Base-by-base conservation (phyloP, 2,797 vertebrate species). In the Eupleurogrammus muticus region DNA sequence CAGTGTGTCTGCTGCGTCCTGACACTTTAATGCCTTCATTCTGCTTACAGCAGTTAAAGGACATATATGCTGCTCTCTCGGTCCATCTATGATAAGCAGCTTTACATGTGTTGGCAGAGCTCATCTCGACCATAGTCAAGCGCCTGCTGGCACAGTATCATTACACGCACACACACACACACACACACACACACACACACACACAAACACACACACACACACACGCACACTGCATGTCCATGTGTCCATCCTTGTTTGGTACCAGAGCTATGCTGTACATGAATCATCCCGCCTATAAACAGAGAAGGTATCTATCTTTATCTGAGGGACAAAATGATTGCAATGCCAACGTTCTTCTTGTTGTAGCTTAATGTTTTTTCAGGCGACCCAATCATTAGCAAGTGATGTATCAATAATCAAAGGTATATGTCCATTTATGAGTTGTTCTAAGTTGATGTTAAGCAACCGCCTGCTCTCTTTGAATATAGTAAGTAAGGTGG, bases 91-190 rank as follows among this genome's bases (percentile, higher is more conserved):
- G 66, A 63, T 70, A 73, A 73, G 62, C 58, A 74, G 75, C 72
- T 76, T 81, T 75, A 9, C 34, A 35, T 46, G 66, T 66, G 44
- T 62, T 75, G 67, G 80, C 73, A 77, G 60, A 57, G 5, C 28
- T 19, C 10, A 13, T 57, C 36, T 36, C 59, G 21, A 38, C 8
- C 28, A 16, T 21, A 38, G 23, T 49, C 3, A 1, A 53, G 66
- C 73, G 51, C 32, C 66, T 57, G 73, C 62, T 66, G 60, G 55
- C 51, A 53, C 69, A 46, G 58, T 23, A 59, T 13, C 32, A n/a
- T 50, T 8, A 17, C 40, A 17, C 14, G n/a, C n/a, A n/a, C n/a
- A n/a, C n/a, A n/a, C n/a, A n/a, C n/a, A n/a, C n/a, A 42, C 38
- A 42, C 38, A 42, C 38, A 36, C 32, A 34, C 35, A 36, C 35